Evolutionary conservation across 2,113 vertebrate species (phyloP).

Genomic region (Nannobrachium achirus): DNA sequence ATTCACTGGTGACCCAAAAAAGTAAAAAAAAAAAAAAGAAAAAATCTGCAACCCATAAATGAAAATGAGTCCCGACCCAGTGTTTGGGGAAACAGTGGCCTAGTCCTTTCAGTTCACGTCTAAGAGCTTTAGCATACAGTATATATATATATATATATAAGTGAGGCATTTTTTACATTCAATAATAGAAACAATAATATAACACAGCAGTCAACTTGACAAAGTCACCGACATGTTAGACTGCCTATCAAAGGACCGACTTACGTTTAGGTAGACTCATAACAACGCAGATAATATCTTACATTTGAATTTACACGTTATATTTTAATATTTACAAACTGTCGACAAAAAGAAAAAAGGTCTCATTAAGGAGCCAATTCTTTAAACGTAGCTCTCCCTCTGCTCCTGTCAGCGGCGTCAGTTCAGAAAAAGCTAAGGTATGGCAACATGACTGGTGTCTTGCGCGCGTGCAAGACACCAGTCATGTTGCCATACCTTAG

Average conservation of each 20-base stretch:
- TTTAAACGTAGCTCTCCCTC: conserved; percentile 31
- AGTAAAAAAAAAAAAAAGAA: no score
- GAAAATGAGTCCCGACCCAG: no score
- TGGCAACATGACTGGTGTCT: no score
- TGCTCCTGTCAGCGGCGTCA: conserved; percentile 36
- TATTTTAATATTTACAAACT: conserved; percentile 39
- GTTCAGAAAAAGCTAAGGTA: no score
- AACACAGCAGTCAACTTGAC: conserved; percentile 32
- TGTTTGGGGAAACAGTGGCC: no score
- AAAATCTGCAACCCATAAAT: no score
- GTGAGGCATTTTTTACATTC: conserved; percentile 62
- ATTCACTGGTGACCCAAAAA: no score
- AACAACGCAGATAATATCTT: conserved; percentile 47
- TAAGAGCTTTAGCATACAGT: conserved; percentile 16
- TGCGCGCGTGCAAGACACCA: no score
- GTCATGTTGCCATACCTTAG: no score
- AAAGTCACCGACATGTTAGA: conserved; percentile 40
- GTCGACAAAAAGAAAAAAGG: background rate
- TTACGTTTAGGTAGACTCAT: conserved; percentile 45
- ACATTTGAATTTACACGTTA: conserved; percentile 55
- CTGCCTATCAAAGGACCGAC: conserved; percentile 36
- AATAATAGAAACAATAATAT: conserved; percentile 36
- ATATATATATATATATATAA: no score
- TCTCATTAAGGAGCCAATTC: conserved; percentile 8
- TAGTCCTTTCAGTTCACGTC: conserved; percentile 39